phyloP scores from a whole-genome alignment of 2,113 vertebrate species.

The Oreochromis niloticus region DNA sequence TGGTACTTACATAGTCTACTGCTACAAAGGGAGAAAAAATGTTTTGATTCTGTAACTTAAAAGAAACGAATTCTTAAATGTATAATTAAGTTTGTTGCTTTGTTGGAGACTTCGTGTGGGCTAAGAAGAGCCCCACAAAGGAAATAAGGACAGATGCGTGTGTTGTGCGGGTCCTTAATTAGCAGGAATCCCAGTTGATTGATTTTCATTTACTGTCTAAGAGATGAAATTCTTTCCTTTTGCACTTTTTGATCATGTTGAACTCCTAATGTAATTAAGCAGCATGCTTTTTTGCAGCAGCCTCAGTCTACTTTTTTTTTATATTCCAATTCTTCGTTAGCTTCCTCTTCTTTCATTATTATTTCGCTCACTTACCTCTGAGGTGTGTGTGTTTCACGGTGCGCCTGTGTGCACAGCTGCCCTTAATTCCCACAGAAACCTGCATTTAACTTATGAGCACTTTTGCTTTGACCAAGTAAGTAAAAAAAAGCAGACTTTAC shows the following conservation, averaged over 20 bases:
- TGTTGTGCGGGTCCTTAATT: background rate
- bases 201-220: background rate
- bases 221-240: background rate
- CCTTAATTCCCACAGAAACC: constrained; percentile 15
- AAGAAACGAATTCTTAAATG: background rate
- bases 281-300: background rate
- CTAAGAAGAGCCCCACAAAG: background rate
- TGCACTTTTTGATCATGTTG: background rate
- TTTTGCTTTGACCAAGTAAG: constrained; percentile 19
- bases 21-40: background rate
- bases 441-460: constrained; percentile 29
- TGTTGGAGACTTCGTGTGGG: background rate
- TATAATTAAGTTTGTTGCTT: background rate
- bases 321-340: background rate
- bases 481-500: background rate
- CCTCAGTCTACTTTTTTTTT: background rate
- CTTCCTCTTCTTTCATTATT: background rate
- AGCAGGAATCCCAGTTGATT: background rate
- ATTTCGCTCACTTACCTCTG: background rate
- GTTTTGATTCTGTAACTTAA: background rate
- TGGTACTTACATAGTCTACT: background rate
- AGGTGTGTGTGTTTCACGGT: background rate
- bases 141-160: background rate
- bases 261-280: background rate
- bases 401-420: background rate